These are phyloP conservation scores for Anas georgica DNA, from an alignment of 2,797 vertebrate genomes.

Conservation along the genomic window DNA sequence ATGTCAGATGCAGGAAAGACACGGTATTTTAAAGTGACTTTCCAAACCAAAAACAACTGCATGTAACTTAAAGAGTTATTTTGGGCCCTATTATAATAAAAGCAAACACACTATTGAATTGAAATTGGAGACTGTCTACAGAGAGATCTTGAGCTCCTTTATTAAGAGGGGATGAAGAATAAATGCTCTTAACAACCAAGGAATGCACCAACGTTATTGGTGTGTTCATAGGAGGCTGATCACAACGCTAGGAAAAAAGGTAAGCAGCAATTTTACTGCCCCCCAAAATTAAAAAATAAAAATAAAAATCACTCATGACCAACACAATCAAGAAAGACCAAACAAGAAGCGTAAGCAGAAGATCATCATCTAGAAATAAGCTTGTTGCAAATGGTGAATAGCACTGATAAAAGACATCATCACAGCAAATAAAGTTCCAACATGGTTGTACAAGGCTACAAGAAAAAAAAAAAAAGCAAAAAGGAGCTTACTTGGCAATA, in stretches of 20 bases:
- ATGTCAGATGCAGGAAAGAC: neutral
- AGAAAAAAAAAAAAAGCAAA: neutral
- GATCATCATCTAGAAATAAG: neutral
- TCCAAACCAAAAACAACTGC: neutral
- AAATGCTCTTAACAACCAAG: neutral
- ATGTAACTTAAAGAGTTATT: neutral
- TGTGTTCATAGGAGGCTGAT: neutral
- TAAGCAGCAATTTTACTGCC: neutral
- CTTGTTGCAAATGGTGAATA: neutral
- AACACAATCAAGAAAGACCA: neutral
- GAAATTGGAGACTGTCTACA: neutral
- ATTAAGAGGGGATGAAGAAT: neutral
- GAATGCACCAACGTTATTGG: fast-evolving
- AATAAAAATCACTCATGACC: neutral
- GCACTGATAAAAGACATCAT: neutral
- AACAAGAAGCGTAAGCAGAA: neutral
- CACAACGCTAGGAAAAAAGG: neutral
- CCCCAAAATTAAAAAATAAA: too few species aligned
- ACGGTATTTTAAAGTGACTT: neutral
- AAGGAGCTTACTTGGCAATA: neutral
- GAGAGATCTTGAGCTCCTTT: neutral
- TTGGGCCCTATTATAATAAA: neutral
- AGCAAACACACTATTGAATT: neutral
- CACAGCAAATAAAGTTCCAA: neutral
- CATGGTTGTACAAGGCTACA: neutral